These are phyloP conservation scores for Anodontia alba DNA, from an alignment of 2,888 invertebrate genomes.

Conservation along the genomic window DNA sequence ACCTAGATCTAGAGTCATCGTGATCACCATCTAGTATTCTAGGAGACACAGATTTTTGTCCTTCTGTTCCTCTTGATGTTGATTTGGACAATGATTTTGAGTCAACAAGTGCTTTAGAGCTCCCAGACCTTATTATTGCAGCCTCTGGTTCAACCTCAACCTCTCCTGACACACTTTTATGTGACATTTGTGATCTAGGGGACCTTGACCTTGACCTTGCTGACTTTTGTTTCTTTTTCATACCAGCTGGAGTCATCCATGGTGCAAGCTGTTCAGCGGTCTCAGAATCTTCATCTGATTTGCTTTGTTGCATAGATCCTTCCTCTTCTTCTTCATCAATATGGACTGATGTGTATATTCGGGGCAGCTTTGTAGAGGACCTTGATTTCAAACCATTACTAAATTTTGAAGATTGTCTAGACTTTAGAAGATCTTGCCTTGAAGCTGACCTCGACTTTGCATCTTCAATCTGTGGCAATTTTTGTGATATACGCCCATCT, in stretches of 20 bases:
- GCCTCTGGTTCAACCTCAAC: background rate
- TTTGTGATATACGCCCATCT: background rate
- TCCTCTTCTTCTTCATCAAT: slow-evolving; percentile 33
- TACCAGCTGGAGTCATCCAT: slow-evolving; percentile 27
- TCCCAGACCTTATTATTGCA: background rate
- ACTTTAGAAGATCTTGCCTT: slow-evolving; percentile 22
- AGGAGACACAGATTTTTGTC: background rate
- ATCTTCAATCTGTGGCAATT: background rate
- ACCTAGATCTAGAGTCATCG: background rate
- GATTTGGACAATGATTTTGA: background rate
- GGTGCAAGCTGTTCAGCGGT: slow-evolving; percentile 29
- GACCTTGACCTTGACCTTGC: slow-evolving; percentile 10
- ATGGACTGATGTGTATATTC: slow-evolving; percentile 22
- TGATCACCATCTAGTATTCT: no score
- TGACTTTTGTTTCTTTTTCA: background rate
- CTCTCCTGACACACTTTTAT: background rate
- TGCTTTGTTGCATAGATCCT: background rate
- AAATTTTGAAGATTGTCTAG: slow-evolving; percentile 47
- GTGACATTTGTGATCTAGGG: background rate
- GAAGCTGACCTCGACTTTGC: background rate
- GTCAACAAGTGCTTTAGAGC: background rate
- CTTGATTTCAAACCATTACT: background rate
- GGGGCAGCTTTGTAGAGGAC: slow-evolving; percentile 25
- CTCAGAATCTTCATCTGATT: slow-evolving; percentile 17
- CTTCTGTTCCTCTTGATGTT: background rate